phyloP scores from a whole-genome alignment of 2,888 invertebrate genomes.

The Catocala nupta region DNA sequence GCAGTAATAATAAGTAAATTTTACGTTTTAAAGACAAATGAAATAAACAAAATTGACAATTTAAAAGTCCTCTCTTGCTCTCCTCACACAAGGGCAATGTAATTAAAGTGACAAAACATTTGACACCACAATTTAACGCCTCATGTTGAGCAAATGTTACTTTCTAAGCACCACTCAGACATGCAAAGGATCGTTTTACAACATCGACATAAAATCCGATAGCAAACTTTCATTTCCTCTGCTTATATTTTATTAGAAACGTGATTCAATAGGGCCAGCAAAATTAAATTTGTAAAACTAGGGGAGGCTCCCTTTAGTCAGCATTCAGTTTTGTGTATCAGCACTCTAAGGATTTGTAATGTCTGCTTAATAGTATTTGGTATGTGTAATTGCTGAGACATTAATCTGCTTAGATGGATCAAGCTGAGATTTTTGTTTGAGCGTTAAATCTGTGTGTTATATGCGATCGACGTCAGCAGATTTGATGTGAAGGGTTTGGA shows the following conservation, averaged over 20 bases:
- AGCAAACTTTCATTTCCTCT: slow-evolving; percentile 35
- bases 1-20: too few species aligned
- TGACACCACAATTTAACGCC: too few species aligned
- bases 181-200: slow-evolving; percentile 2
- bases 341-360: slow-evolving; percentile 52
- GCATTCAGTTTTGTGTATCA: slow-evolving; percentile 49
- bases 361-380: slow-evolving; percentile 38
- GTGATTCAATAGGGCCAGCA: slow-evolving; percentile 25
- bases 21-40: too few species aligned
- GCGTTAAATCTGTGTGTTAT: neutral
- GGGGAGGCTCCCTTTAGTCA: slow-evolving; percentile 49
- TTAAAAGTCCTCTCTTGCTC: too few species aligned
- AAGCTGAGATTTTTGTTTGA: slow-evolving; percentile 6
- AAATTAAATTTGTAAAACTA: slow-evolving; percentile 49
- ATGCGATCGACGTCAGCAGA: neutral
- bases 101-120: too few species aligned
- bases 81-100: too few species aligned
- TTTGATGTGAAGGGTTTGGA: neutral
- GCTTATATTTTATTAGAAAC: slow-evolving; percentile 36
- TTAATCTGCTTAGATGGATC: slow-evolving; percentile 32
- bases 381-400: slow-evolving; percentile 38
- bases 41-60: too few species aligned
- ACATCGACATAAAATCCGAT: slow-evolving; percentile 20
- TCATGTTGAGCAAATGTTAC: too few species aligned
- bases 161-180: neutral